A percentile compares a stretch with the other conserved stretches of the same genome.
phyloP scores from a whole-genome alignment of 2,113 vertebrate genomes.

The Arenaria interpres region DNA sequence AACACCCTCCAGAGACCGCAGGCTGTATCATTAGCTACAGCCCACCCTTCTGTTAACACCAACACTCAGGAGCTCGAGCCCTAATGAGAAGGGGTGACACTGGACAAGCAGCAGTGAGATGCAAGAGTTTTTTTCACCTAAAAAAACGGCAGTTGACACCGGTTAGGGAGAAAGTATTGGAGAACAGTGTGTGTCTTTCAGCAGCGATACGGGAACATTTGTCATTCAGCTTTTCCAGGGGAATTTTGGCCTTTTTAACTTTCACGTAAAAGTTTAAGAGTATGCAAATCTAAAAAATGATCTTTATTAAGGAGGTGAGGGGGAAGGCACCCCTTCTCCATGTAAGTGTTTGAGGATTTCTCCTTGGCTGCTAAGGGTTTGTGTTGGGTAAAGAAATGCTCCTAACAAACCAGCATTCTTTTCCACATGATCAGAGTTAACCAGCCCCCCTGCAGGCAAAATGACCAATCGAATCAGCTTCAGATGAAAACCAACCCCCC shows the following conservation, averaged over 20 bases:
- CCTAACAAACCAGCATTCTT: conserved; percentile 83
- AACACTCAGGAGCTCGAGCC: background rate
- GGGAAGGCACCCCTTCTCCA: conserved; percentile 66
- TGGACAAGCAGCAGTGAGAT: background rate
- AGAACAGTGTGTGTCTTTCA: conserved; percentile 32
- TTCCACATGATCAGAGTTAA: conserved; percentile 89
- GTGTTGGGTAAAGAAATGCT: conserved; percentile 76
- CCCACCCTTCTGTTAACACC: background rate
- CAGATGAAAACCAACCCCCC: conserved; percentile 74
- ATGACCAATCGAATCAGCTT: conserved; percentile 92
- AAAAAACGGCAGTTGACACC: conserved; percentile 9
- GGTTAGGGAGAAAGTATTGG: background rate
- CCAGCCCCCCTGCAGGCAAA: conserved; percentile 91
- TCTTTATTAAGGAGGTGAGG: conserved; percentile 60
- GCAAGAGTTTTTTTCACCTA: background rate
- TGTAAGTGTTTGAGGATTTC: conserved; percentile 73
- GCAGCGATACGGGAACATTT: conserved; percentile 28
- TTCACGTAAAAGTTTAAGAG: conserved; percentile 61
- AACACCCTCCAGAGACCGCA: background rate
- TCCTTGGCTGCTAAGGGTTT: conserved; percentile 70
- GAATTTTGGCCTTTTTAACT: conserved; percentile 70
- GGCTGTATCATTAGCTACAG: background rate
- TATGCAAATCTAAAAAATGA: conserved; percentile 68
- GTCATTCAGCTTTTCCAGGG: background rate
- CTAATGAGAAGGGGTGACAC: background rate